These are phyloP conservation scores for Bubo bubo DNA, from an alignment of 2,113 vertebrate genomes.

Conservation along the genomic window DNA sequence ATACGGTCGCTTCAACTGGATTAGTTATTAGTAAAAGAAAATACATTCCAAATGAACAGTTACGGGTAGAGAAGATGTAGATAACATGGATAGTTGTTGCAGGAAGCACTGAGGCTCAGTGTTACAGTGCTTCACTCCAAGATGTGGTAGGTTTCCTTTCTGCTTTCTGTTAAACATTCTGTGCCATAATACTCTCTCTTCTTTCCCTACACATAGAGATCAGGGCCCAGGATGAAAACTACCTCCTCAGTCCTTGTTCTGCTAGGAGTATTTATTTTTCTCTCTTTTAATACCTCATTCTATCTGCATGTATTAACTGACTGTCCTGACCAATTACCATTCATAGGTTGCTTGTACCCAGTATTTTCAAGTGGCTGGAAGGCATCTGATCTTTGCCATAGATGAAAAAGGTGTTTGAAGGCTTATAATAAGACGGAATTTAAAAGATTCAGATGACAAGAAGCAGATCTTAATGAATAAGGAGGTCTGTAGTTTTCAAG, in stretches of 20 bases:
- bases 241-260: background rate
- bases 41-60: background rate
- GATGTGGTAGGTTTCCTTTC: background rate
- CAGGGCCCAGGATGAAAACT: background rate
- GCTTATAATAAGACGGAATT: background rate
- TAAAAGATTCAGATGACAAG: background rate
- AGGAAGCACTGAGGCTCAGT: background rate
- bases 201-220: background rate
- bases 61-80: background rate
- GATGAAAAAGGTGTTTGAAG: background rate
- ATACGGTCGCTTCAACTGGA: background rate
- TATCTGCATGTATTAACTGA: background rate
- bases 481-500: background rate
- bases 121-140: background rate
- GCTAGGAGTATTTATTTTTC: background rate
- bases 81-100: background rate
- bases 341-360: background rate
- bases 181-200: background rate
- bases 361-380: background rate
- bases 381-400: background rate
- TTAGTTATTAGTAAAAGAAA: background rate
- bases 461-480: background rate
- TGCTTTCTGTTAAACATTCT: background rate
- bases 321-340: background rate
- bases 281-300: background rate